A percentile compares a stretch with the other conserved stretches of the same genome.
phyloP scores from a whole-genome alignment of 2,797 vertebrate species.

The Sciurus carolinensis region DNA sequence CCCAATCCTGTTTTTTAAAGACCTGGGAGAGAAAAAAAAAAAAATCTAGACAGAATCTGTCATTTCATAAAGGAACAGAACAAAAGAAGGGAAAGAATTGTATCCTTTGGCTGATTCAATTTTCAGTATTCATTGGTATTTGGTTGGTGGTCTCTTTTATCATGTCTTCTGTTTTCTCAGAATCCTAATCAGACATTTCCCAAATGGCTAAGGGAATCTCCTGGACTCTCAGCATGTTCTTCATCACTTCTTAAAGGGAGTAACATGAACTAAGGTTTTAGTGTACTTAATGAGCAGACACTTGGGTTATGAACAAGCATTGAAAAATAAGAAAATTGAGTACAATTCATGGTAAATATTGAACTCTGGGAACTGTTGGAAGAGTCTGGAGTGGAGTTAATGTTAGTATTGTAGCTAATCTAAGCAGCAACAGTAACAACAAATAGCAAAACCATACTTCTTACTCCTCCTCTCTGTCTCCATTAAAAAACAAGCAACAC shows the following conservation, averaged over 20 bases:
- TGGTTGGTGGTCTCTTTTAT: slow-evolving; percentile 18
- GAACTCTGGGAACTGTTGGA: slow-evolving; percentile 6
- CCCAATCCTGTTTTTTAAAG: slow-evolving; percentile 54
- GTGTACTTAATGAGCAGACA: neutral
- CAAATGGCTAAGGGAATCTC: neutral
- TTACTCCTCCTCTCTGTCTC: neutral
- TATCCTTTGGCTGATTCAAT: neutral
- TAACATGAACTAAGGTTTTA: neutral
- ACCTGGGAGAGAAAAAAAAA: slow-evolving; percentile 55
- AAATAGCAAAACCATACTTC: neutral
- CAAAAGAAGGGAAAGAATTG: slow-evolving; percentile 46
- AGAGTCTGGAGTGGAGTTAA: neutral
- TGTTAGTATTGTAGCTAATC: slow-evolving; percentile 33
- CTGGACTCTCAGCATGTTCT: neutral
- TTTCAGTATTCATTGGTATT: neutral
- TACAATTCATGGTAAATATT: neutral
- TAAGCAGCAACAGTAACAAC: slow-evolving; percentile 18
- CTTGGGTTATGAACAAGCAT: neutral
- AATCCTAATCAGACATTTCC: slow-evolving; percentile 31
- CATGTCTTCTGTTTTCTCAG: slow-evolving; percentile 36
- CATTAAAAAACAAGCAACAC: neutral
- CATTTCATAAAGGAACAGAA: slow-evolving; percentile 39
- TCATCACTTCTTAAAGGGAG: neutral
- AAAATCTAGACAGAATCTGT: slow-evolving; percentile 37
- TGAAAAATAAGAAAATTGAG: slow-evolving; percentile 48